phyloP scores from a whole-genome alignment of 2,113 vertebrate species.

The Oxyruncus cristatus region DNA sequence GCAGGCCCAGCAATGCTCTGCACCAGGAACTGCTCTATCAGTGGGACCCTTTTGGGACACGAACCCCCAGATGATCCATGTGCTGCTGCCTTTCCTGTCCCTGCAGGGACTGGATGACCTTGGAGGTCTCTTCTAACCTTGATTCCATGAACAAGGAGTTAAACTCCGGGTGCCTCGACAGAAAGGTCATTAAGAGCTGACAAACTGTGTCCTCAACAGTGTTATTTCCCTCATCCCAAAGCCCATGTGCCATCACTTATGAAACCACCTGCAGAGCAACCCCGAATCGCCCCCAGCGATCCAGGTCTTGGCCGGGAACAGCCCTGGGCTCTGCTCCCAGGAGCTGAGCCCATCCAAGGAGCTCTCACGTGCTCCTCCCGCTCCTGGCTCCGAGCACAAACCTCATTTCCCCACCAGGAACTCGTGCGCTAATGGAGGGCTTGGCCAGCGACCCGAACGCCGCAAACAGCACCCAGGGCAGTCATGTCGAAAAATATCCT shows the following conservation, averaged over 20 bases:
- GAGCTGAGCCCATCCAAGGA: not conserved
- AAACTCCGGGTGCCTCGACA: not conserved
- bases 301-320: not conserved
- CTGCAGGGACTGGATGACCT: not conserved
- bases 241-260: rapidly evolving
- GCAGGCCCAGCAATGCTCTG: not conserved
- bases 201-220: not conserved
- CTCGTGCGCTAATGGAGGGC: not conserved
- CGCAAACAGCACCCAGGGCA: not conserved
- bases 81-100: not conserved
- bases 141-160: not conserved
- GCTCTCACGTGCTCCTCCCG: not conserved
- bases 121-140: not conserved
- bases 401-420: not conserved
- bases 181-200: not conserved
- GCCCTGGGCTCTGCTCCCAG: not conserved
- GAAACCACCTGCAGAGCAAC: not conserved
- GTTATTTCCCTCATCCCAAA: not conserved
- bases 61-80: too few relatives aligned
- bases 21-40: rapidly evolving
- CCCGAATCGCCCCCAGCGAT: rapidly evolving
- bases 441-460: not conserved
- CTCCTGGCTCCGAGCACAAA: not conserved
- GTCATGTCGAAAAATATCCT: not conserved
- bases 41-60: not conserved